These are phyloP conservation scores for Archocentrus centrarchus DNA, from an alignment of 2,113 vertebrate genomes.

Conservation along the genomic window DNA sequence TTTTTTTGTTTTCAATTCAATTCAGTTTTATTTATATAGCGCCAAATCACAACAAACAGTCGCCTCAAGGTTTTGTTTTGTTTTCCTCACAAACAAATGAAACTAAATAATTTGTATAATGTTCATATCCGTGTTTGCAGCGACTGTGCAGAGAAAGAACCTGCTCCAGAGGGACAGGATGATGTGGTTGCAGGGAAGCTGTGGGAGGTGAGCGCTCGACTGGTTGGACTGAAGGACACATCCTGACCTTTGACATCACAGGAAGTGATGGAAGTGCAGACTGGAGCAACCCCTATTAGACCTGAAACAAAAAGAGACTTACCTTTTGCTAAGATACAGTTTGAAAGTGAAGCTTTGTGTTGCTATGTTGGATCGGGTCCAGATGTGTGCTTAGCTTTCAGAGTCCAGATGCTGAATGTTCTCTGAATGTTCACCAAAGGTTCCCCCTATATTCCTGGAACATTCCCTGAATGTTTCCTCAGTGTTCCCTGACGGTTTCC, in stretches of 20 bases:
- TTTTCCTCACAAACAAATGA: background rate
- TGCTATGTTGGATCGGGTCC: background rate
- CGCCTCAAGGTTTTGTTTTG: no score
- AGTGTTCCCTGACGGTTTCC: background rate
- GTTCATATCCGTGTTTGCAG: slow-evolving; percentile 50
- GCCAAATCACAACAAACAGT: no score
- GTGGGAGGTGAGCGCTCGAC: slow-evolving; percentile 78
- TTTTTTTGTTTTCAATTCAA: no score
- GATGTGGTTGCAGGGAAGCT: slow-evolving; percentile 61
- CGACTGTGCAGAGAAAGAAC: slow-evolving; percentile 74
- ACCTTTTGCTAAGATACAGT: background rate
- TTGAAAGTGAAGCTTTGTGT: background rate
- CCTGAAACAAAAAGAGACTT: background rate
- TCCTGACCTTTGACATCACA: slow-evolving; percentile 81
- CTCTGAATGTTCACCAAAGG: background rate
- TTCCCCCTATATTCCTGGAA: background rate
- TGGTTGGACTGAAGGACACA: slow-evolving; percentile 68
- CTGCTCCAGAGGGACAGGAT: slow-evolving; percentile 71
- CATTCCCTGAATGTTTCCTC: background rate
- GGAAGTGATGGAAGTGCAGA: background rate
- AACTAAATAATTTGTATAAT: background rate
- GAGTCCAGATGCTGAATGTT: background rate
- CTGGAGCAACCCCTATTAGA: accelerated
- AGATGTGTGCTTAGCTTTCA: background rate
- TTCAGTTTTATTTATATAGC: no score